Evolutionary conservation across 2,888 invertebrate species (phyloP), one percentile per base, ranked within the genome.

Genomic region (Temnothorax unifasciatus): DNA sequence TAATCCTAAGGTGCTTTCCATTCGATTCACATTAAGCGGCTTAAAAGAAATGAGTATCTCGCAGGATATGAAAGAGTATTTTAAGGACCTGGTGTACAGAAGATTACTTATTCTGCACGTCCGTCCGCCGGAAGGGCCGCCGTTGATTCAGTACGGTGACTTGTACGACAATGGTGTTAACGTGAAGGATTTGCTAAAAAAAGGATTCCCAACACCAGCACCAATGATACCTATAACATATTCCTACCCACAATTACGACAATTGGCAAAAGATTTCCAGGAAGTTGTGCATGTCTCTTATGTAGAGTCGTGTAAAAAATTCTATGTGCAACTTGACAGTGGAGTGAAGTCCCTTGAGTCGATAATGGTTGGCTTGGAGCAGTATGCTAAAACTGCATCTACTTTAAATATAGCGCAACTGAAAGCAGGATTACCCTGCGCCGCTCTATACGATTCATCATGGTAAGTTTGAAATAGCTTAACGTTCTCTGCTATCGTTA

Each of bases 361-460:
- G 34, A 95, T 98, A 0, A 97, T 97, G 97, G 95, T 96, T 50
- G 96, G 96, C 59, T 96, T 98, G 81, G 96, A 96, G 86, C 92
- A 94, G 1, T 96, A 96, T 85, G 97, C 97, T 92, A 95, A 96
- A 89, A 95, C 93, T 76, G 96, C 96, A 75, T 93, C 94, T 92
- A 94, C 0, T 93, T 82, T 92, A 38, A 89, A 84, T 59, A 91
- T 79, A 2, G 93, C 95, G 4, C 94, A 96, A 52, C 90, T 97
- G 5, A 95, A 96, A 2, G 93, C 96, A 5, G 97, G 97, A 0
- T 95, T 96, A 9, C 97, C 97, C 0, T 97, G 97, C 92, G 97
- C 97, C 88, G 99, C 99, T 0, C 96, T 97, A 84, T 99, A 97
- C 93, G 96, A 97, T 68, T 96, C 95, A 71, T 97, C 97, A 92